Conservation (phyloP, 2,113 vertebrate species). For the Cairina moschata region DNA sequence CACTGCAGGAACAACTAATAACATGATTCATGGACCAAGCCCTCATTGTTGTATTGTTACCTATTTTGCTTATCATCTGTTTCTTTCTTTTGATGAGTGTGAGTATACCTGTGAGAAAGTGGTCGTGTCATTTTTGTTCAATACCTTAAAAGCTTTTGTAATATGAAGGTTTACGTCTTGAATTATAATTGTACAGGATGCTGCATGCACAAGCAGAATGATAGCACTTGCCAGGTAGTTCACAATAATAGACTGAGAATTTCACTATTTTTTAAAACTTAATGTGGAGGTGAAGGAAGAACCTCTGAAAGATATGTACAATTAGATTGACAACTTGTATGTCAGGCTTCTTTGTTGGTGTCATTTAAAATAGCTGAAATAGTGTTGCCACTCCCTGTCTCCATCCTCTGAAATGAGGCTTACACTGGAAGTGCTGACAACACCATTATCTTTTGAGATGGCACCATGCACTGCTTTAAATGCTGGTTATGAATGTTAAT, state of each 20-base stretch:
- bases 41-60: not conserved
- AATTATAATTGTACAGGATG: not conserved
- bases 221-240: not conserved
- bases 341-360: not conserved
- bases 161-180: not conserved
- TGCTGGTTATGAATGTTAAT: slow-evolving; percentile 63
- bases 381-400: not conserved
- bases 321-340: slow-evolving; percentile 3
- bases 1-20: slow-evolving; percentile 10
- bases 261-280: not conserved
- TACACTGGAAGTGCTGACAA: slow-evolving; percentile 22
- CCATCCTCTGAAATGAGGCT: not conserved
- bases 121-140: not conserved
- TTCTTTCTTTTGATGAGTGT: not conserved
- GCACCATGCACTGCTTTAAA: slow-evolving; percentile 44
- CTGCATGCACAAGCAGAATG: not conserved
- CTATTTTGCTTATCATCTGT: slow-evolving; percentile 26
- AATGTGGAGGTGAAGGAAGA: not conserved
- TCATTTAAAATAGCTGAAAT: not conserved
- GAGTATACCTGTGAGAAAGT: not conserved
- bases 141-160: slow-evolving; percentile 1
- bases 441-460: slow-evolving; percentile 39
- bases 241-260: not conserved
- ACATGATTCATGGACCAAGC: not conserved
- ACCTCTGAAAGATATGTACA: not conserved